A percentile compares a stretch with the other conserved stretches of the same genome.
Conservation (phyloP, 2,888 invertebrate genomes). For the Orchestes rusci region DNA sequence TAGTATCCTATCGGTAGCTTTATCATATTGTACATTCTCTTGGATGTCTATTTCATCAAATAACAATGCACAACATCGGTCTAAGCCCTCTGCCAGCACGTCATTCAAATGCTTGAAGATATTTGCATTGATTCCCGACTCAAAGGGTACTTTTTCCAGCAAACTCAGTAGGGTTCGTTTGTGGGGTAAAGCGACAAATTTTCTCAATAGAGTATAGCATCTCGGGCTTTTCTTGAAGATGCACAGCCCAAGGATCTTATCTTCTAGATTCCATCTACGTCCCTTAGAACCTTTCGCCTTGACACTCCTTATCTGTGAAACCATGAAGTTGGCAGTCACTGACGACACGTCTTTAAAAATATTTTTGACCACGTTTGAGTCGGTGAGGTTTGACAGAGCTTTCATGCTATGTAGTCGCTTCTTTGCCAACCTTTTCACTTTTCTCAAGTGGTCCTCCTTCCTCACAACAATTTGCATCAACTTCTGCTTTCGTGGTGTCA, state of each 20-base stretch:
- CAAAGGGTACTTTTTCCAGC: too few relatives aligned
- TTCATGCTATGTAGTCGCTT: slow-evolving; percentile 11
- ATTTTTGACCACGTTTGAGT: too few relatives aligned
- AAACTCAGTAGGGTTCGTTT: slow-evolving; percentile 8
- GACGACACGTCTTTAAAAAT: too few relatives aligned
- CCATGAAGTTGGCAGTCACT: too few relatives aligned
- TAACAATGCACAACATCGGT: too few relatives aligned
- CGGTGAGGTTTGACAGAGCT: slow-evolving; percentile 13
- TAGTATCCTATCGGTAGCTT: slow-evolving; percentile 13
- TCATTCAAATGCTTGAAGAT: too few relatives aligned
- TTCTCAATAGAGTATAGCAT: slow-evolving; percentile 17
- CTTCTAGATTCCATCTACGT: slow-evolving; percentile 22
- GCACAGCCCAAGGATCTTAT: slow-evolving; percentile 15
- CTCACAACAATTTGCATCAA: too few relatives aligned
- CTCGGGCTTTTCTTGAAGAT: slow-evolving; percentile 10
- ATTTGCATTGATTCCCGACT: too few relatives aligned
- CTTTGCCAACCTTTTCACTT: slow-evolving; percentile 18
- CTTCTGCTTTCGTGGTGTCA: too few relatives aligned
- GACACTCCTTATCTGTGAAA: slow-evolving; percentile 3
- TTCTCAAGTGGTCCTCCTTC: too few relatives aligned
- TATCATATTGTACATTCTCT: slow-evolving; percentile 23
- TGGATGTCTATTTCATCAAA: slow-evolving; percentile 27
- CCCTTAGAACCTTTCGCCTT: slow-evolving; percentile 12
- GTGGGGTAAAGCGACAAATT: slow-evolving; percentile 21
- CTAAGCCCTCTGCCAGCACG: slow-evolving; percentile 12